A percentile compares a stretch with the other conserved stretches of the same genome.
These are phyloP conservation scores for Gymnodraco acuticeps DNA, from an alignment of 2,797 vertebrate species.

Conservation along the genomic window DNA sequence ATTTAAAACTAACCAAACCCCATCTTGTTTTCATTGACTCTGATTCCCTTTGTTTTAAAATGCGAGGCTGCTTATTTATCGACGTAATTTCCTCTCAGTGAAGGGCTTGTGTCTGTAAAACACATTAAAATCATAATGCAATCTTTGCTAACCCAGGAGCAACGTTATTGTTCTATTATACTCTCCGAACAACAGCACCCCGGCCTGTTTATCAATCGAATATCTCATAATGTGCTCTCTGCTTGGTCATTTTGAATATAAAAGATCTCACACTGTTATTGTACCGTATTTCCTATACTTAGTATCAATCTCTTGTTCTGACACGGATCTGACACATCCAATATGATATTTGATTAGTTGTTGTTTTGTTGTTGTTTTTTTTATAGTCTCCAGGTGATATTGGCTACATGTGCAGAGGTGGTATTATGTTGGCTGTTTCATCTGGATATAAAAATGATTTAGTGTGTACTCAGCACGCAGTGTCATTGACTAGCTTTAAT, in stretches of 20 bases:
- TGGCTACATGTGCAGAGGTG: conserved; percentile 79
- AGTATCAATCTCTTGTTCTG: conserved; percentile 82
- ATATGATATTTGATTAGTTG: conserved; percentile 84
- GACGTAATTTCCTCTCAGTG: conserved; percentile 80
- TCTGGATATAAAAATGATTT: conserved; percentile 88
- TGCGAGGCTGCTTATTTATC: conserved; percentile 78
- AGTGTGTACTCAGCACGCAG: conserved; percentile 82
- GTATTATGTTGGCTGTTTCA: conserved; percentile 84
- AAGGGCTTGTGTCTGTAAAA: conserved; percentile 79
- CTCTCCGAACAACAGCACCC: conserved; percentile 74
- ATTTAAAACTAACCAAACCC: conserved; percentile 54
- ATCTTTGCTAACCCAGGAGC: conserved; percentile 82
- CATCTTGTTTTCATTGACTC: conserved; percentile 61
- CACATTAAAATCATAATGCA: conserved; percentile 84
- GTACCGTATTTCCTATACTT: conserved; percentile 83
- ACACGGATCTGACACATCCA: conserved; percentile 82
- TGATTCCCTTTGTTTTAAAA: conserved; percentile 78
- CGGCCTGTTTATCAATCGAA: conserved; percentile 82
- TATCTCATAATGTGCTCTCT: conserved; percentile 84
- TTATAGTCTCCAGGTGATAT: conserved; percentile 80
- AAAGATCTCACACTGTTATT: conserved; percentile 77
- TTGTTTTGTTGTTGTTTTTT: conserved; percentile 54
- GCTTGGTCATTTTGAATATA: conserved; percentile 83
- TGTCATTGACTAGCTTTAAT: conserved; percentile 85
- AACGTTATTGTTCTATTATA: conserved; percentile 83